phyloP scores from a whole-genome alignment of 2,888 invertebrate species.

The Norana najaformis region DNA sequence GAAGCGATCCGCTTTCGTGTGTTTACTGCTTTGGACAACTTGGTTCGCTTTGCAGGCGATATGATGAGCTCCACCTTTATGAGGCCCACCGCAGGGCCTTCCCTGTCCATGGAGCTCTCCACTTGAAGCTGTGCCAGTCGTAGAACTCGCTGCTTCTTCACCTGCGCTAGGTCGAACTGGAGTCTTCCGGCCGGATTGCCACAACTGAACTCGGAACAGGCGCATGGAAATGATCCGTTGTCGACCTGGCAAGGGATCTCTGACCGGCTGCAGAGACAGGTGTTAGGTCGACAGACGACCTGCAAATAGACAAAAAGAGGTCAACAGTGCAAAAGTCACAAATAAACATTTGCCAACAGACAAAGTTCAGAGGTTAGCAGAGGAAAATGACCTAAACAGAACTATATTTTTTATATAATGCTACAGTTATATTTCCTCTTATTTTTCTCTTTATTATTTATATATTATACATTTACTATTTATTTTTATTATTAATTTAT shows the following conservation, averaged over 20 bases:
- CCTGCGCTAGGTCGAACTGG: background rate
- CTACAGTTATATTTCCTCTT: no score
- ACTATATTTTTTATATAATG: no score
- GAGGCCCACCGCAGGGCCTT: background rate
- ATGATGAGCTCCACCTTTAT: background rate
- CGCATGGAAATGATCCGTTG: background rate
- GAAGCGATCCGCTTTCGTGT: background rate
- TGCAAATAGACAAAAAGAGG: background rate
- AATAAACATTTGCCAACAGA: background rate
- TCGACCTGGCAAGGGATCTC: slow-evolving; percentile 16
- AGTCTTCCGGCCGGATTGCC: slow-evolving; percentile 9
- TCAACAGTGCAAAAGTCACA: background rate
- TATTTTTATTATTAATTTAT: no score
- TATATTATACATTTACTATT: no score
- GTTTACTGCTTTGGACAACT: background rate
- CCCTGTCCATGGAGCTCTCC: background rate
- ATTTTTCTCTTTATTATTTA: no score
- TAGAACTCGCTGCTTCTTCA: background rate
- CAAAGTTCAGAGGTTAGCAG: no score
- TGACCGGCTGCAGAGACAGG: background rate
- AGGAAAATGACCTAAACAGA: no score
- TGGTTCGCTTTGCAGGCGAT: background rate
- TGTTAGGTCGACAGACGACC: background rate
- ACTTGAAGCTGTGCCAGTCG: background rate
- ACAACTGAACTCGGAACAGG: background rate